Conservation (phyloP, 1,140 invertebrate species). For the Leptonema lineaticorne region DNA sequence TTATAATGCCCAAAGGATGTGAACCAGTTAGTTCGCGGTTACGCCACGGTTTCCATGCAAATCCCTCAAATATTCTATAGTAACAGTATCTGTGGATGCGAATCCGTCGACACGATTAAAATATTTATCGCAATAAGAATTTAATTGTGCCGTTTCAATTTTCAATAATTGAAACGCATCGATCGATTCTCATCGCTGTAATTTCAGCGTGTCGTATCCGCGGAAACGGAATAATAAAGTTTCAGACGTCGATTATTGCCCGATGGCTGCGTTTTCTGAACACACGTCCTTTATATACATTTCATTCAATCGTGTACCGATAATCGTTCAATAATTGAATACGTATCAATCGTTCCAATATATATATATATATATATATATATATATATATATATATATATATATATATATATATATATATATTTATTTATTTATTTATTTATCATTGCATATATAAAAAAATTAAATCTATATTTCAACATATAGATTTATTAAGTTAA, state of each 20-base stretch:
- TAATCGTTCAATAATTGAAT: slow-evolving; percentile 16
- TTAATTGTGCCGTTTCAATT: neutral
- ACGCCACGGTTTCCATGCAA: neutral
- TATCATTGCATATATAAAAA: too few relatives aligned
- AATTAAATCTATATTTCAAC: too few relatives aligned
- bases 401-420: too few relatives aligned
- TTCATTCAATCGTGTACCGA: slow-evolving; percentile 6
- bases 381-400: too few relatives aligned
- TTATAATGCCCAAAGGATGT: neutral
- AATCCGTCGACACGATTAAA: neutral
- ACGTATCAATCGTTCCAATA: too few relatives aligned
- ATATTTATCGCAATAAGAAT: neutral
- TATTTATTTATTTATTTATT: too few relatives aligned
- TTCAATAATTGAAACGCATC: neutral
- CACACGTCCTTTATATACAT: slow-evolving; percentile 7
- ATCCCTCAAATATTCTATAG: neutral
- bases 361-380: too few relatives aligned
- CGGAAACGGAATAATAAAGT: neutral
- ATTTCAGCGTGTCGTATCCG: too few relatives aligned
- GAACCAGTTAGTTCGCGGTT: neutral
- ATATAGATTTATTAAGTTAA: too few relatives aligned
- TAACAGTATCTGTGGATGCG: neutral
- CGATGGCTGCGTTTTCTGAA: neutral
- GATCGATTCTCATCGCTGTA: too few relatives aligned
- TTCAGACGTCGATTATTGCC: neutral